Evolutionary conservation across 2,888 invertebrate species (phyloP).

Genomic region (Chrysomela aeneicollis): DNA sequence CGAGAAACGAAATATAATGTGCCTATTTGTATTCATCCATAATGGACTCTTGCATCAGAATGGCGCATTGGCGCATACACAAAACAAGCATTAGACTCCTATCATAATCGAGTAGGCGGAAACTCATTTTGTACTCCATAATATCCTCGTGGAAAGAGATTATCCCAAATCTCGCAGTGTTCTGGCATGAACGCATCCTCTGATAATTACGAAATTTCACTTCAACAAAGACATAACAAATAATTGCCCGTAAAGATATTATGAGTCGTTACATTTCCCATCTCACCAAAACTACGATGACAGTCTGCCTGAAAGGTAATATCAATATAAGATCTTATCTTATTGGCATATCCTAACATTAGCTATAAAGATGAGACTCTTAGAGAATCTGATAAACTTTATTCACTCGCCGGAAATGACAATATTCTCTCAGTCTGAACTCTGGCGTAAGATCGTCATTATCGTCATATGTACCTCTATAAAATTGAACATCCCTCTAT

Average conservation of each 20-base stretch:
- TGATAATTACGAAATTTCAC: conserved; percentile 21
- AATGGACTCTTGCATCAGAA: conserved; percentile 2
- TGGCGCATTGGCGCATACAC: not conserved
- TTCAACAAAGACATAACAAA: conserved; percentile 24
- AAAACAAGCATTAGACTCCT: conserved; percentile 3
- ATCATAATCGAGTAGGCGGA: conserved; percentile 3
- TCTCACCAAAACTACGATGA: not conserved
- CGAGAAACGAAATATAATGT: not conserved
- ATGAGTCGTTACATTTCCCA: not conserved
- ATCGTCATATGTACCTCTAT: too few species aligned
- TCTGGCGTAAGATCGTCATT: too few species aligned
- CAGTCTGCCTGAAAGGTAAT: not conserved
- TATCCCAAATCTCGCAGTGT: not conserved
- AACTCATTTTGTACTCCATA: conserved; percentile 3
- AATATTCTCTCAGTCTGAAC: too few species aligned
- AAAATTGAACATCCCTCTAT: too few species aligned
- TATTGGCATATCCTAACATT: not conserved
- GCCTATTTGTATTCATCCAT: conserved; percentile 4
- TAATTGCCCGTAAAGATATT: conserved; percentile 26
- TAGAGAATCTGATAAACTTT: not conserved
- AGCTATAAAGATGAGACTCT: not conserved
- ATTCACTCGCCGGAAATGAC: too few species aligned
- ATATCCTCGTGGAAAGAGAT: not conserved
- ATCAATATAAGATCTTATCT: not conserved
- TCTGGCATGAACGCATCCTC: conserved; percentile 6